Conservation (phyloP, 2,888 invertebrate genomes). For the Drymonia ruficornis region DNA sequence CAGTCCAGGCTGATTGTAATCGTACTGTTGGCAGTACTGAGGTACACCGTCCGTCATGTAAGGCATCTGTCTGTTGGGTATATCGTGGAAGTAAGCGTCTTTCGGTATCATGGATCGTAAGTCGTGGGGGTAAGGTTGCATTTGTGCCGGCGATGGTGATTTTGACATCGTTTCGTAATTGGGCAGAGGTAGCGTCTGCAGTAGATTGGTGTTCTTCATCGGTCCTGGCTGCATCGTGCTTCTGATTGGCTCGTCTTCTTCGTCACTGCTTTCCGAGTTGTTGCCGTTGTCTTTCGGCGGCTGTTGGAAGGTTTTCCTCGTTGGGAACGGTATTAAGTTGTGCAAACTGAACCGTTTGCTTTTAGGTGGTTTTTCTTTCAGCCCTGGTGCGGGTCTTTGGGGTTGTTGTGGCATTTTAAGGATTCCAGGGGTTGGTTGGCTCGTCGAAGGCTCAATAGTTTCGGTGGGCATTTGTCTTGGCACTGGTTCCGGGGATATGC, state of each 20-base stretch:
- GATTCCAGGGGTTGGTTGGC: conserved; percentile 56
- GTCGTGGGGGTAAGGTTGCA: conserved; percentile 52
- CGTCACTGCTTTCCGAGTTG: conserved; percentile 85
- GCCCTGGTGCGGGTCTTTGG: conserved; percentile 72
- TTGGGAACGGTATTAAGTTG: conserved; percentile 80
- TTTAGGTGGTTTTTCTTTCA: conserved; percentile 79
- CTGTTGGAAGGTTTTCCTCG: conserved; percentile 77
- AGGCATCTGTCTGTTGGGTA: conserved; percentile 80
- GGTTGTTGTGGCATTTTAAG: conserved; percentile 79
- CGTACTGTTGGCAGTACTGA: conserved; percentile 61
- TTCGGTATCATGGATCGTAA: conserved; percentile 79
- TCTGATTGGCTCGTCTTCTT: conserved; percentile 80
- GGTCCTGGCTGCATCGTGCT: conserved; percentile 79
- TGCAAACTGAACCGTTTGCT: conserved; percentile 80
- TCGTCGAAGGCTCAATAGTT: conserved; percentile 48
- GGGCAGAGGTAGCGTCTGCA: conserved; percentile 80
- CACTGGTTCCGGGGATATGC: conserved; percentile 69
- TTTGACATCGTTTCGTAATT: conserved; percentile 85
- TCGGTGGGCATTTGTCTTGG: conserved; percentile 66
- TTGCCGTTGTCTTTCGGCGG: conserved; percentile 78
- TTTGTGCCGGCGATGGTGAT: conserved; percentile 70
- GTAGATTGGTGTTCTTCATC: conserved; percentile 82
- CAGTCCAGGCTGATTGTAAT: conserved; percentile 65
- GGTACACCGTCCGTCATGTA: conserved; percentile 62
- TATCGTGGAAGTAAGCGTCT: conserved; percentile 86